Percentiles rank a stretch among this genome's conserved stretches.
These are phyloP conservation scores for Exocentrus adspersus DNA, from an alignment of 2,888 invertebrate genomes.

Conservation along the genomic window DNA sequence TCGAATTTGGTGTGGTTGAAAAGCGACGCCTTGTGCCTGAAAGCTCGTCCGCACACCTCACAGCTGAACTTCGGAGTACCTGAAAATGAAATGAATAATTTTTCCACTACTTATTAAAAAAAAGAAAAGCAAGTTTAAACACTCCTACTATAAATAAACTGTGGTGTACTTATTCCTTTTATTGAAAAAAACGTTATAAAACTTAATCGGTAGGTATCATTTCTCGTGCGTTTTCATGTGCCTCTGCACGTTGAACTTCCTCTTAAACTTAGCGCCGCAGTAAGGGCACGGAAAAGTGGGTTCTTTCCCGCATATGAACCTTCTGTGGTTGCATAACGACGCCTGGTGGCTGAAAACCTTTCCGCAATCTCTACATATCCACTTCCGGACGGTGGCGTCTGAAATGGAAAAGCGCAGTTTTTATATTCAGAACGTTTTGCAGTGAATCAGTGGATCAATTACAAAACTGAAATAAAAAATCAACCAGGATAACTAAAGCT, in stretches of 20 bases:
- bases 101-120: too few relatives aligned
- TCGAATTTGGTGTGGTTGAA: constrained; percentile 35
- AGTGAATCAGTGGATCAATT: too few relatives aligned
- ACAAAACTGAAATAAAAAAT: too few relatives aligned
- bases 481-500: too few relatives aligned
- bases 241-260: neutral
- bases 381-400: neutral
- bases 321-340: neutral
- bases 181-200: too few relatives aligned
- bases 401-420: neutral
- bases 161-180: too few relatives aligned
- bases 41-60: constrained; percentile 30
- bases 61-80: constrained; percentile 28
- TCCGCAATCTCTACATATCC: neutral
- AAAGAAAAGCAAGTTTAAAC: too few relatives aligned
- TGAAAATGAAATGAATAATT: too few relatives aligned
- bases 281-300: neutral
- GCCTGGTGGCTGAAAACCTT: neutral
- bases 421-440: neutral
- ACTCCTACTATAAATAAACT: too few relatives aligned
- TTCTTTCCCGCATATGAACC: neutral
- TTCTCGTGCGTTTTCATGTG: constrained; percentile 1
- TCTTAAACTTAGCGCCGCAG: neutral
- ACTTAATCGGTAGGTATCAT: neutral
- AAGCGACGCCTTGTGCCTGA: constrained; percentile 33